These are phyloP conservation scores for Trichomalopsis sarcophagae DNA, from an alignment of 1,140 invertebrate species.

Conservation along the genomic window DNA sequence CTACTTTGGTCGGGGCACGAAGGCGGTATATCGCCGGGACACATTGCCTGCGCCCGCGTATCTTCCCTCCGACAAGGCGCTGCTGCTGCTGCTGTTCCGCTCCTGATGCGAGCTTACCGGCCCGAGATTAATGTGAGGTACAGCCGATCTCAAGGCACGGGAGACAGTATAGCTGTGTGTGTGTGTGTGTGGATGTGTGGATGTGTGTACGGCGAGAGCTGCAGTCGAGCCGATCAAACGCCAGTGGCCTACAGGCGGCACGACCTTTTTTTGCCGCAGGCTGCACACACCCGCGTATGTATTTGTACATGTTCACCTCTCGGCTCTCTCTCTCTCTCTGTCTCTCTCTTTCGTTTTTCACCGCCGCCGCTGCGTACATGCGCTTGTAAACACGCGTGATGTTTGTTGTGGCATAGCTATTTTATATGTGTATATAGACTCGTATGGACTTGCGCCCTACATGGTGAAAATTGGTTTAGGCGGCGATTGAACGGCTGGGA, in stretches of 20 bases:
- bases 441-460: too few relatives aligned
- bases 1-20: conserved; percentile 22
- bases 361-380: neutral
- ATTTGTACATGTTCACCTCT: neutral
- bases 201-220: neutral
- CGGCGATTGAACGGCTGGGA: too few relatives aligned
- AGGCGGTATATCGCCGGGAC: neutral
- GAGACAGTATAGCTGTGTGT: too few relatives aligned
- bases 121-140: conserved; percentile 17
- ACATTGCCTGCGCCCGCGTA: neutral
- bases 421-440: too few relatives aligned
- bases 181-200: too few relatives aligned
- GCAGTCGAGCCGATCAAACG: neutral
- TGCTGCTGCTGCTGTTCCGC: neutral
- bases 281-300: too few relatives aligned
- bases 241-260: neutral
- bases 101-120: conserved; percentile 4
- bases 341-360: neutral
- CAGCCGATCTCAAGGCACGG: neutral
- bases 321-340: neutral
- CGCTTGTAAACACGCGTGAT: neutral
- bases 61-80: neutral
- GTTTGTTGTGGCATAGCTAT: neutral
- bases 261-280: neutral
- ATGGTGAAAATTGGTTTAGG: too few relatives aligned